A percentile compares a stretch with the other conserved stretches of the same genome.
These are phyloP conservation scores for Garrulus glandarius DNA, from an alignment of 2,797 vertebrate genomes.

Conservation along the genomic window DNA sequence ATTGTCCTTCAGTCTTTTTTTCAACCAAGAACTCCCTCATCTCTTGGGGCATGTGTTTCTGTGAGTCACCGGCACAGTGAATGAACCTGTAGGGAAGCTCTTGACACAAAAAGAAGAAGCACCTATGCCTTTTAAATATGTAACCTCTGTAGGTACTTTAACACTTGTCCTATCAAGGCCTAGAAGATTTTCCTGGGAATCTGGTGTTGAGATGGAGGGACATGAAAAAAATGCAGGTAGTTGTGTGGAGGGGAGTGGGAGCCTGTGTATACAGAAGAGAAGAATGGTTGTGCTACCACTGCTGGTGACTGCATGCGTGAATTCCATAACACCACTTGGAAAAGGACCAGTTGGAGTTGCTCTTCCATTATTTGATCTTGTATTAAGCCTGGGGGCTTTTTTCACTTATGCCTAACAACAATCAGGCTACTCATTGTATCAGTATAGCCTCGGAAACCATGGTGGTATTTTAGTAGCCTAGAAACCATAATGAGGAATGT, in stretches of 20 bases:
- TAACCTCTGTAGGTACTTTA: not conserved
- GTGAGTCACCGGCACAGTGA: not conserved
- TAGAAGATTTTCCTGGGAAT: not conserved
- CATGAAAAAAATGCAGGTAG: not conserved
- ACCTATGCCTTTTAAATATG: not conserved
- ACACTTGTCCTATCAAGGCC: not conserved
- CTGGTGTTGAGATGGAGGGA: not conserved
- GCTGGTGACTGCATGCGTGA: rapidly evolving
- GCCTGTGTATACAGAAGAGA: not conserved
- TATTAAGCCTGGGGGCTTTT: not conserved
- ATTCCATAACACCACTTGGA: not conserved
- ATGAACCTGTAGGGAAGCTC: not conserved
- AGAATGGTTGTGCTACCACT: not conserved
- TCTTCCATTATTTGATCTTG: not conserved
- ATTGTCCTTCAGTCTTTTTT: not conserved
- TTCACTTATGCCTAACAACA: not conserved
- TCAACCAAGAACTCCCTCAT: not conserved
- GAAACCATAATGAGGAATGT: not conserved
- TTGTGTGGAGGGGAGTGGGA: not conserved
- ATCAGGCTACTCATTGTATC: not conserved
- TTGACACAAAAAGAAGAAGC: not conserved
- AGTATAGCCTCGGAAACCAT: not conserved
- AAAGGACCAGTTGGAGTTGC: not conserved
- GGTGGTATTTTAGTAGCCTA: not conserved
- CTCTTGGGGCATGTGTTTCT: not conserved